Evolutionary conservation across 1,140 invertebrate genomes (phyloP).

Genomic region (Olivierus martensii): DNA sequence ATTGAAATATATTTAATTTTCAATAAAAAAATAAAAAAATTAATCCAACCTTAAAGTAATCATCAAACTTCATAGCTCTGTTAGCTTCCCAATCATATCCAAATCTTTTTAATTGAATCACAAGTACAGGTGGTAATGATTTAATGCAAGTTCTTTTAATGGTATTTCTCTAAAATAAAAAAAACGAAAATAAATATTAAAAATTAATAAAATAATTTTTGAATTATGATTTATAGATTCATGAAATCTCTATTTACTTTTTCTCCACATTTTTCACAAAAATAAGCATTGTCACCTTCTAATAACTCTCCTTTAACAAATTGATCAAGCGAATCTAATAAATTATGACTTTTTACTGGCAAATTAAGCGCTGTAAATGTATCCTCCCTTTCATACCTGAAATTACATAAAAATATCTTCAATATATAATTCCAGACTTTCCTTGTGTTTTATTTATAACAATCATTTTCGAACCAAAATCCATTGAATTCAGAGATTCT

Average conservation of each 20-base stretch:
- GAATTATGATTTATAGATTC: background rate
- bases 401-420: background rate
- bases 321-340: slow-evolving; percentile 43
- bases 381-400: slow-evolving; percentile 41
- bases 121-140: slow-evolving; percentile 41
- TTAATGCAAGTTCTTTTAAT: slow-evolving; percentile 44
- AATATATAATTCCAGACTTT: background rate
- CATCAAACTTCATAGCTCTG: slow-evolving; percentile 45
- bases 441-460: no score
- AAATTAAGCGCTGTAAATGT: slow-evolving; percentile 43
- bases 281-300: slow-evolving; percentile 47
- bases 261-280: slow-evolving; percentile 44
- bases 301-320: slow-evolving; percentile 46
- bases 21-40: background rate
- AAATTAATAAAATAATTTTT: background rate
- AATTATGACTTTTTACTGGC: slow-evolving; percentile 41
- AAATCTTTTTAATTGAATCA: slow-evolving; percentile 46
- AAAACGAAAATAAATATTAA: background rate
- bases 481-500: no score
- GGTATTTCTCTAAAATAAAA: slow-evolving; percentile 31
- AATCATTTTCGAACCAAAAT: no score
- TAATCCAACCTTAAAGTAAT: slow-evolving; percentile 38
- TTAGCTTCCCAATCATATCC: slow-evolving; percentile 48
- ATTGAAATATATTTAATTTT: no score
- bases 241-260: slow-evolving; percentile 30